A percentile compares a stretch with the other conserved stretches of the same genome.
These are phyloP conservation scores for Araneus ventricosus DNA, from an alignment of 1,140 invertebrate species.

Conservation along the genomic window DNA sequence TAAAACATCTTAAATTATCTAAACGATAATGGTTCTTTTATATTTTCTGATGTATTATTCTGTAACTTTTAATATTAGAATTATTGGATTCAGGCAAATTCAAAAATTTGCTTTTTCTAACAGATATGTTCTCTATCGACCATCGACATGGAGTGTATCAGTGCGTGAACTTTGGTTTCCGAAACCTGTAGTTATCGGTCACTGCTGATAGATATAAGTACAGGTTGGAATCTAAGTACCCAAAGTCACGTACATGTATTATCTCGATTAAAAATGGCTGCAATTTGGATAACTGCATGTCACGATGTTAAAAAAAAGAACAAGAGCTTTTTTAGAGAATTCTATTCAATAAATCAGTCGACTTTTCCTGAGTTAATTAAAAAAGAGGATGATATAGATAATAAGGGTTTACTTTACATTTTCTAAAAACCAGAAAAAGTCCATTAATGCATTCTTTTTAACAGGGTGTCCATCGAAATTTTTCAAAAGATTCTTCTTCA, in stretches of 20 bases:
- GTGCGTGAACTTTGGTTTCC: constrained; percentile 30
- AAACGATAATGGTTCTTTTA: no score
- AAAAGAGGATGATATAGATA: background rate
- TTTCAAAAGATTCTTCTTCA: no score
- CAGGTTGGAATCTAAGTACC: constrained; percentile 37
- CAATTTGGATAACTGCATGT: constrained; percentile 54
- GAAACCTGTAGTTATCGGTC: constrained; percentile 58
- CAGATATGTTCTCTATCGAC: background rate
- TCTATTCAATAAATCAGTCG: background rate
- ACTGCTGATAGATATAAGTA: constrained; percentile 36
- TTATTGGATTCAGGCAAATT: background rate
- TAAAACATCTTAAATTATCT: no score
- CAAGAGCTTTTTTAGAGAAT: background rate
- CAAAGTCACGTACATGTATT: constrained; percentile 42
- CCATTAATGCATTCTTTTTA: no score
- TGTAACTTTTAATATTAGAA: no score
- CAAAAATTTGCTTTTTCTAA: background rate
- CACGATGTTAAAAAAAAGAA: constrained; percentile 1
- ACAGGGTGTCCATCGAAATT: no score
- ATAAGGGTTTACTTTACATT: background rate
- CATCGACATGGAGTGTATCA: background rate
- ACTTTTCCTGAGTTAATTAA: background rate
- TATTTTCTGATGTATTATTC: no score
- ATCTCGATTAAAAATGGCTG: constrained; percentile 52
- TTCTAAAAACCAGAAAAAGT: no score